Evolutionary conservation across 1,140 invertebrate genomes (phyloP), one percentile per base, ranked within the genome.

Genomic region (Lepidurus couesii): DNA sequence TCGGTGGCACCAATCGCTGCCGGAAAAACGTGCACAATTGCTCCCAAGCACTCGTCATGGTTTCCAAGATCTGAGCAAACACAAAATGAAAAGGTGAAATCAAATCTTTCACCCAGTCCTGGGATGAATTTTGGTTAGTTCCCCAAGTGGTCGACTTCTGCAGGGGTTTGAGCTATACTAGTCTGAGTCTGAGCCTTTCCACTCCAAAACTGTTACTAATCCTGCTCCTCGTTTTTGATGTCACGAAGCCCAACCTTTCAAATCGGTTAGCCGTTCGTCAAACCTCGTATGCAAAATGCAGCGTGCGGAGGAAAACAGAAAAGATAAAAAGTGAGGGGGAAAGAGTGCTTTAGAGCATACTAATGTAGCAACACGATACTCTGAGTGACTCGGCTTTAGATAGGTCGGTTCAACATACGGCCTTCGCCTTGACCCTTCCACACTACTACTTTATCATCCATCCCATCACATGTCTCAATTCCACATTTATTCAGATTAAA

Each of bases 1-100:
- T 43, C 1, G 84, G 84, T n/a, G 85, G 85, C 5, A 84, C 81
- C 9, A 86, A 45, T 45, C 84, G 81, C 77, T 86, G 83, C 16
- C 82, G 80, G 44, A 84, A 77, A 9, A 44, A 74, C 65, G 78
- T 78, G 7, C 16, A 74, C 16, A 21, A 65, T 21, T 65, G 8
- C 53, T 65, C 53, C 53, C 53, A 65, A 65, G 53, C 3, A 34
- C 34, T 65, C 53, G 53, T 4, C 53, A 65, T 65, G 53, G 53
- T 65, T 65, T 21, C 45, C 53, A 21, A 21, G 6, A n/a, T 7
- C 21, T 7, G 16, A 65, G 3, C 53, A 1, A 16, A 65, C 53
- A 65, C 53, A 65, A 13, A 13, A 65, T 13, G 16, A 7, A 7
- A 65, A 65, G 21, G 21, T 21, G 53, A 65, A 13, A 65, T 65